A percentile compares a stretch with the other conserved stretches of the same genome.
phyloP scores from a whole-genome alignment of 2,888 invertebrate genomes.

The Iselma pallidipennis region DNA sequence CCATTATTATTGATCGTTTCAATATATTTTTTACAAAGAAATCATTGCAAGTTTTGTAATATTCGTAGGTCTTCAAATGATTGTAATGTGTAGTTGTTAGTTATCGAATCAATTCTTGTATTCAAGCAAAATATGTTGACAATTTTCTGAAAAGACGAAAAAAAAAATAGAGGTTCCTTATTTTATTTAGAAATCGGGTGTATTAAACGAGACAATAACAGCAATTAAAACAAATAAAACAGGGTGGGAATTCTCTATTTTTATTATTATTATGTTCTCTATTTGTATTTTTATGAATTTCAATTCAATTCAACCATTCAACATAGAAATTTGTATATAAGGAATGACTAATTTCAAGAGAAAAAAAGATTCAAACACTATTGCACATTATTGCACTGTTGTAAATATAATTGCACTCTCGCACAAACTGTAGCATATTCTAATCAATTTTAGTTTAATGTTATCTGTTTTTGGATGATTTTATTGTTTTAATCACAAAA shows the following conservation, averaged over 20 bases:
- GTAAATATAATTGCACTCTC: slow-evolving; percentile 16
- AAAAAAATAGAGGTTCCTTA: slow-evolving; percentile 31
- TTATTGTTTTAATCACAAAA: too few relatives aligned
- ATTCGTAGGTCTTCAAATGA: slow-evolving; percentile 18
- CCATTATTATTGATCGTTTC: too few relatives aligned
- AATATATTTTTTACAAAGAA: slow-evolving; percentile 18
- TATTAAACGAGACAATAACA: not conserved
- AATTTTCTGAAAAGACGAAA: not conserved
- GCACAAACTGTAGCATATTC: slow-evolving; percentile 11
- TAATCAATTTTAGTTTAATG: not conserved
- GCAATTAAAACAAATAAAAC: slow-evolving; percentile 31
- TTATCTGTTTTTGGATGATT: not conserved
- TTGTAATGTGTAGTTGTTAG: slow-evolving; percentile 27
- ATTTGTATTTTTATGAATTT: slow-evolving; percentile 7
- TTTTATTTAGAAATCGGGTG: not conserved
- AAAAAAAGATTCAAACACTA: not conserved
- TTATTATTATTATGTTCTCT: slow-evolving; percentile 9
- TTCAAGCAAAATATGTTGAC: slow-evolving; percentile 1
- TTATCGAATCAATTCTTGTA: slow-evolving; percentile 12
- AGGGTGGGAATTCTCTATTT: slow-evolving; percentile 36
- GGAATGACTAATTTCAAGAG: slow-evolving; percentile 20
- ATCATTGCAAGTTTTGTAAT: slow-evolving; percentile 22
- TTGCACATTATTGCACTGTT: slow-evolving; percentile 19
- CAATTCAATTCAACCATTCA: slow-evolving; percentile 15
- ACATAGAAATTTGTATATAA: slow-evolving; percentile 22